A percentile compares a stretch with the other conserved stretches of the same genome.
These are phyloP conservation scores for Erannis defoliaria DNA, from an alignment of 2,888 invertebrate genomes.

Conservation along the genomic window DNA sequence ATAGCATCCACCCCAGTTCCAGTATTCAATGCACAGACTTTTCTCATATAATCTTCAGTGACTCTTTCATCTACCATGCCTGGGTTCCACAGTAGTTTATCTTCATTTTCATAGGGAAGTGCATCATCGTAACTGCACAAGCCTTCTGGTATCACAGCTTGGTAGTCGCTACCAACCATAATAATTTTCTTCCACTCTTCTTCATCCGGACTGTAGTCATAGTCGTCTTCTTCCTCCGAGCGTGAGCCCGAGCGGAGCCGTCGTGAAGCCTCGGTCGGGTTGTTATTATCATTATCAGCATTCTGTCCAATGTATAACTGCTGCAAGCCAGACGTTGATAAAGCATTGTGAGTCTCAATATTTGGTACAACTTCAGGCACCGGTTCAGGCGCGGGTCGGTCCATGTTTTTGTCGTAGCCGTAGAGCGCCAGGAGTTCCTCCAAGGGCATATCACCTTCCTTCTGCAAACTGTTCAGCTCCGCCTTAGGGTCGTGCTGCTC, in stretches of 20 bases:
- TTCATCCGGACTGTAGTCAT: slow-evolving; percentile 93
- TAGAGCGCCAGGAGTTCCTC: slow-evolving; percentile 97
- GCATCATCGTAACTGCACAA: slow-evolving; percentile 97
- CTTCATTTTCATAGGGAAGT: slow-evolving; percentile 97
- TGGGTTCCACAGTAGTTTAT: slow-evolving; percentile 97
- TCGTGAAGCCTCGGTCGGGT: slow-evolving; percentile 70
- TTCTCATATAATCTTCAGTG: slow-evolving; percentile 93
- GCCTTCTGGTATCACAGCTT: slow-evolving; percentile 97
- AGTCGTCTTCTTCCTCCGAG: slow-evolving; percentile 94
- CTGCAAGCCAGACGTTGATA: slow-evolving; percentile 72
- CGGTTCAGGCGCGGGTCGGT: slow-evolving; percentile 70
- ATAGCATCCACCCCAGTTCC: slow-evolving; percentile 83
- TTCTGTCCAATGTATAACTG: slow-evolving; percentile 62
- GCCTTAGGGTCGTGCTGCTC: slow-evolving; percentile 94
- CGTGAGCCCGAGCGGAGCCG: slow-evolving; percentile 88
- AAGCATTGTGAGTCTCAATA: slow-evolving; percentile 58
- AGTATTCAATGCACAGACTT: slow-evolving; percentile 82
- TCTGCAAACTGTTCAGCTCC: slow-evolving; percentile 95
- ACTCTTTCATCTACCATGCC: slow-evolving; percentile 89
- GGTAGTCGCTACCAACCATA: slow-evolving; percentile 97
- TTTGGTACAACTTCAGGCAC: slow-evolving; percentile 68
- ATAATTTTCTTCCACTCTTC: slow-evolving; percentile 97
- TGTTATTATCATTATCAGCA: slow-evolving; percentile 59
- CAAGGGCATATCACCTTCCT: slow-evolving; percentile 98
- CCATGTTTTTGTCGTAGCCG: slow-evolving; percentile 88